Base-by-base conservation (phyloP, 2,797 vertebrate species). In the Eupleurogrammus muticus region DNA sequence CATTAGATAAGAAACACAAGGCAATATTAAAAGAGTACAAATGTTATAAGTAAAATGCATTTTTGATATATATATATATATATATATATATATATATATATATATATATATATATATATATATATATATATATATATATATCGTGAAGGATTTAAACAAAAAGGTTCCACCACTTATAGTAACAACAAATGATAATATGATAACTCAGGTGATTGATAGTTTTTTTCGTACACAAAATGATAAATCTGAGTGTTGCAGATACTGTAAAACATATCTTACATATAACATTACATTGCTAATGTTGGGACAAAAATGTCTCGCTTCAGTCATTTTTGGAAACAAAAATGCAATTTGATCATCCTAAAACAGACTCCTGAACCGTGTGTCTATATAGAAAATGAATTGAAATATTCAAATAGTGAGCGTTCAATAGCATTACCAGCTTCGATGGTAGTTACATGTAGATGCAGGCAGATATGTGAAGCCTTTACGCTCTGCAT, bases 271-370 rank as follows among this genome's bases (percentile, higher is more conserved):
- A 42, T 42, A 5, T 53, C 49, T 40, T 6, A 28, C 28, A 28
- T 28, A n/a, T n/a, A n/a, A n/a, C 6, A 6, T 66, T 4, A 55
- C 14, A 63, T 70, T 21, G 34, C 32, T 68, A 52, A 36, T 50
- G 19, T 7, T 59, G 34, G 4, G 50, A 8, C 32, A 23, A 49
- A 36, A 53, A 1, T 4, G 16, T 36, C 54, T 44, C 9, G 12
- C 32, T 14, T 42, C 40, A 46, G 8, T 59, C 9, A 35, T 49
- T 40, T 36, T 5, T 11, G 59, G 3, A 10, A 9, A 52, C 17
- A 42, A 56, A 19, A 28, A 48, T 28, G 4, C 3, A 28, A 3
- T 28, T 28, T 28, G 6, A 28, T 28, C n/a, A 28, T 28, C 28
- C 3, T 0, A 20, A 61, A 1, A 19, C 34, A 2, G 49, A 13